A percentile compares a stretch with the other conserved stretches of the same genome.
phyloP scores from a whole-genome alignment of 2,113 vertebrate species.

The Campylorhamphus procurvoides region DNA sequence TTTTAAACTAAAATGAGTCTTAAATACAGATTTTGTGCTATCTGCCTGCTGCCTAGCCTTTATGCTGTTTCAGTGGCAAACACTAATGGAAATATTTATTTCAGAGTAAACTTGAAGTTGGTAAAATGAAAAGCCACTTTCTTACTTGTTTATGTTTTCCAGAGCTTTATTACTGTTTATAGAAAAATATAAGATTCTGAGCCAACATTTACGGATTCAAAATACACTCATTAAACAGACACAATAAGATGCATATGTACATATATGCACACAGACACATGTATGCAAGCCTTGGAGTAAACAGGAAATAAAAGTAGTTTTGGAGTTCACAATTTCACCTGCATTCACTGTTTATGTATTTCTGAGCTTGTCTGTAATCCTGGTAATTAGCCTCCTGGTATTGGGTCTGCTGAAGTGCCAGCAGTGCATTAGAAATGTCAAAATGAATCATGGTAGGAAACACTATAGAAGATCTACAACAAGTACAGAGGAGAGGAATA shows the following conservation, averaged over 20 bases:
- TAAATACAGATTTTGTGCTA: background rate
- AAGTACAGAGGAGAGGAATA: background rate
- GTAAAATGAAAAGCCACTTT: background rate
- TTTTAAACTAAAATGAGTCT: background rate
- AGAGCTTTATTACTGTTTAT: background rate
- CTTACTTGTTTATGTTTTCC: background rate
- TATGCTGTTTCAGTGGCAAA: background rate
- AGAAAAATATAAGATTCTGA: background rate
- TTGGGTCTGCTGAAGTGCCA: conserved; percentile 15
- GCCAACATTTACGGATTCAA: conserved; percentile 15
- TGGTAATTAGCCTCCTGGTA: conserved; percentile 52
- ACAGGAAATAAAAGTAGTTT: background rate
- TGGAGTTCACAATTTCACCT: background rate
- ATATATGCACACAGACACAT: background rate
- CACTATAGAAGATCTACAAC: conserved; percentile 1
- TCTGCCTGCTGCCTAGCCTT: background rate
- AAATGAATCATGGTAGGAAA: conserved; percentile 29
- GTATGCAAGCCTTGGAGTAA: background rate
- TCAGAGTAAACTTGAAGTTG: background rate
- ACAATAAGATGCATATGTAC: background rate
- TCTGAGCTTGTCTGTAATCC: conserved; percentile 2
- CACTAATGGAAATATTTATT: background rate
- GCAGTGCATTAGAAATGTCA: conserved; percentile 25
- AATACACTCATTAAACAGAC: background rate
- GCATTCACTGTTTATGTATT: background rate